Base-by-base conservation (phyloP, 2,113 vertebrate species). In the Stercorarius parasiticus region DNA sequence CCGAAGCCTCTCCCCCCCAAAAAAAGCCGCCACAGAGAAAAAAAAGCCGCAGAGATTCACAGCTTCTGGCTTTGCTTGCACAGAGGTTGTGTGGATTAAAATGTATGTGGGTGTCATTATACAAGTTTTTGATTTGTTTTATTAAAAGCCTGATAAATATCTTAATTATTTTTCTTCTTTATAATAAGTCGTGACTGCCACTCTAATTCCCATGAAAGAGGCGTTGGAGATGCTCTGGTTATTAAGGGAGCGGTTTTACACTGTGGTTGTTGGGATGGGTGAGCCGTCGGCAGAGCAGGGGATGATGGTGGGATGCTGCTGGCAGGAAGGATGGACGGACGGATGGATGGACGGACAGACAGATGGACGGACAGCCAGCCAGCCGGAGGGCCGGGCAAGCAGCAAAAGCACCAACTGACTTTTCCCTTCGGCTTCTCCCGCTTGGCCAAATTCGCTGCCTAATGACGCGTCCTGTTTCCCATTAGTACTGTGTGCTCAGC, bases 401-500 rank as follows among this genome's bases (percentile, higher is more conserved):
- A 7, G 8, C 55, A 14, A 18, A 49, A n/a, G 1, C 78, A 9
- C 15, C 2, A 2, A 7, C 4, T 64, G 66, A 5, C 5, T 38
- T 79, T 23, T 40, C 52, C 59, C 42, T 49, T 18, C 0, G 1
- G 6, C 36, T 21, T 12, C 4, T 12, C 19, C 17, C 1, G 0
- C 42, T 18, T 1, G 25, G 64, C 36, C 4, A 71, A 91, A 96
- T 95, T 90, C 88, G 97, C 97, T 93, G 96, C 95, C 95, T 98
- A 98, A 98, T 97, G 97, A 88, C 34, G 64, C 71, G 47, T 97
- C 97, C 98, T 96, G 98, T 95, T 97, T 97, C 95, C 95, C 98
- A 98, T 98, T 98, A 98, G 98, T n/a, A 32, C 47, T 97, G 98
- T 98, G 98, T 98, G 98, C 95, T 98, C 98, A 98, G 97, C 98